Evolutionary conservation across 2,797 vertebrate genomes (phyloP).

Genomic region (Bovichtus variegatus): DNA sequence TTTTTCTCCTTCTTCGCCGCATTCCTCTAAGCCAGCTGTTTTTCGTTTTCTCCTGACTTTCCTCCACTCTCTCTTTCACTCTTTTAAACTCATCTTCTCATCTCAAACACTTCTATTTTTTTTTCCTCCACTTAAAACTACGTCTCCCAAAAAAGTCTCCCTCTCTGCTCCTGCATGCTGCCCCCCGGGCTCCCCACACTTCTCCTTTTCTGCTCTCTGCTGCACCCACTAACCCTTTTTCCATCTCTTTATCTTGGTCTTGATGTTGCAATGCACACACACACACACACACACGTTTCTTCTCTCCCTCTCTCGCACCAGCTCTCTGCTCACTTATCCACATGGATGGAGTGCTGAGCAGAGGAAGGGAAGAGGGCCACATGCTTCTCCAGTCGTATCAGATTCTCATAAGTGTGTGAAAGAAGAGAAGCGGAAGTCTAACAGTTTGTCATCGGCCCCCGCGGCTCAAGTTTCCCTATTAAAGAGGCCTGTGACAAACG

Average conservation of each 20-base stretch:
- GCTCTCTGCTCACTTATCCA: slow-evolving; percentile 46
- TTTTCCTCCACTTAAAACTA: slow-evolving; percentile 52
- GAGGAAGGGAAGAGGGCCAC: slow-evolving; percentile 46
- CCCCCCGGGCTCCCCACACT: slow-evolving; percentile 23
- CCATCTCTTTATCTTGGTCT: slow-evolving; percentile 54
- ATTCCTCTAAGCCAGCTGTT: slow-evolving; percentile 82
- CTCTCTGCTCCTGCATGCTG: slow-evolving; percentile 29
- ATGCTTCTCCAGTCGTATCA: slow-evolving; percentile 64
- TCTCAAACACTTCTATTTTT: slow-evolving; percentile 65
- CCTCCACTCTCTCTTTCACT: slow-evolving; percentile 45
- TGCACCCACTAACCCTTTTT: slow-evolving; percentile 62
- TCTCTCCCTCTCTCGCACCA: not conserved
- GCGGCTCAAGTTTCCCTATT: slow-evolving; percentile 54
- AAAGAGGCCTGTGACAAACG: slow-evolving; percentile 51
- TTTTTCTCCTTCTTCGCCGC: slow-evolving; percentile 70
- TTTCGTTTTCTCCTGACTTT: slow-evolving; percentile 62
- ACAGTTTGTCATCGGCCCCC: slow-evolving; percentile 56
- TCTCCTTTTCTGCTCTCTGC: slow-evolving; percentile 53
- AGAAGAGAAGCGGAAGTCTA: slow-evolving; percentile 78
- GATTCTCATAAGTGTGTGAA: slow-evolving; percentile 81
- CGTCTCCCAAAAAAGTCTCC: slow-evolving; percentile 16
- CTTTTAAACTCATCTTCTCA: slow-evolving; percentile 68
- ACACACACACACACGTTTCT: not conserved
- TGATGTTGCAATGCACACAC: slow-evolving; percentile 38
- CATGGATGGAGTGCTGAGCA: slow-evolving; percentile 59